phyloP scores from a whole-genome alignment of 2,888 invertebrate species.

The Nowickia ferox region DNA sequence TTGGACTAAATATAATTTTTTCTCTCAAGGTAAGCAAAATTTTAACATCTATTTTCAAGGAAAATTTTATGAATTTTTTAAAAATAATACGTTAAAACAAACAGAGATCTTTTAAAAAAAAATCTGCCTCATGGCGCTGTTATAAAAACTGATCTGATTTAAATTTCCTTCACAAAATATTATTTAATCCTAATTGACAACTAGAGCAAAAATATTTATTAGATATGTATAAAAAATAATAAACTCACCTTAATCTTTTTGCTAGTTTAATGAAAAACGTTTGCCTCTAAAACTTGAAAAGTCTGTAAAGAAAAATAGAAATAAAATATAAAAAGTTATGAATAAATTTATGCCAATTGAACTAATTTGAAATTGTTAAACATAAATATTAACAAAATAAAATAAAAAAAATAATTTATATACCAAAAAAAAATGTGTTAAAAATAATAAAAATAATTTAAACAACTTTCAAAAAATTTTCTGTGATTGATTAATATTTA shows the following conservation, averaged over 20 bases:
- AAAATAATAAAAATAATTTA: conserved; percentile 59
- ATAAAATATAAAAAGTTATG: conserved; percentile 57
- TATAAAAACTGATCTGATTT: neutral
- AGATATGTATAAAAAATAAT: conserved; percentile 1
- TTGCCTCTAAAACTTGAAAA: conserved; percentile 35
- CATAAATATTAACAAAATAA: conserved; percentile 30
- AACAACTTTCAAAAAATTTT: conserved; percentile 64
- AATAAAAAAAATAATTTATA: conserved; percentile 10
- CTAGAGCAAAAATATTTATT: conserved; percentile 36
- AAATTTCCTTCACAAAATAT: neutral
- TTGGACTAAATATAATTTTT: too few relatives aligned
- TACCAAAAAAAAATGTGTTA: conserved; percentile 53
- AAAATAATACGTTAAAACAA: neutral
- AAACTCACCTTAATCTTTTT: conserved; percentile 49
- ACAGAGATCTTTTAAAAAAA: neutral
- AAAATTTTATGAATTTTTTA: too few relatives aligned
- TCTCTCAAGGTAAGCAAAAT: too few relatives aligned
- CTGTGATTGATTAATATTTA: conserved; percentile 67
- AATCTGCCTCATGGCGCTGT: neutral
- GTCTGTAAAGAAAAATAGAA: conserved; percentile 40
- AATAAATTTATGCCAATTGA: conserved; percentile 62
- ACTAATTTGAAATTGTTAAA: conserved; percentile 58
- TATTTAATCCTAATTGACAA: conserved; percentile 41
- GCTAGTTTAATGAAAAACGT: conserved; percentile 12
- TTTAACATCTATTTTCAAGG: too few relatives aligned